Conservation (phyloP, 2,113 vertebrate species). For the Pycnonotus jocosus region DNA sequence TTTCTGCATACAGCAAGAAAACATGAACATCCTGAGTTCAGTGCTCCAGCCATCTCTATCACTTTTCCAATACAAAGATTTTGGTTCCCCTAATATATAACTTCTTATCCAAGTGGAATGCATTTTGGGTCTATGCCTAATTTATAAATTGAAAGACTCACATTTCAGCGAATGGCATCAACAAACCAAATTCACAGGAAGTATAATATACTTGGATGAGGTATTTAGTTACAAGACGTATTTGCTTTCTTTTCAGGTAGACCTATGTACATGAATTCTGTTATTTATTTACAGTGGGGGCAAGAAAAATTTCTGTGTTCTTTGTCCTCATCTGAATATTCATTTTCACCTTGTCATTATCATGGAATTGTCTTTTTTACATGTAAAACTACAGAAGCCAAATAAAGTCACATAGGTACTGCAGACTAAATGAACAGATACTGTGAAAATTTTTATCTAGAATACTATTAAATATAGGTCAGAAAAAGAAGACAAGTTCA, state of each 20-base stretch:
- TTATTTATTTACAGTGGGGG: not conserved
- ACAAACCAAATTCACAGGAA: not conserved
- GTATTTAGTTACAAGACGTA: not conserved
- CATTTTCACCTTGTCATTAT: not conserved
- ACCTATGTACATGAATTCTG: not conserved
- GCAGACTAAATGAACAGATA: not conserved
- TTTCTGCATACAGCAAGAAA: not conserved
- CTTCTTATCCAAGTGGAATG: not conserved
- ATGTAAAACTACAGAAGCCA: not conserved
- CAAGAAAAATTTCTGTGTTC: not conserved
- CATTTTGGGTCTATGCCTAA: not conserved
- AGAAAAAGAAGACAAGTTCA: not conserved
- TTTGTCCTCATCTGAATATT: not conserved
- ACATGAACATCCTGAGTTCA: not conserved
- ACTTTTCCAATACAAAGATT: not conserved
- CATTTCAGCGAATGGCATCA: not conserved
- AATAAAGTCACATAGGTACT: not conserved
- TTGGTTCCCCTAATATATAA: not conserved
- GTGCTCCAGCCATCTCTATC: not conserved
- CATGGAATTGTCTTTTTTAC: not conserved
- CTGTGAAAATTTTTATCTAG: not conserved
- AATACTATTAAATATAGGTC: not conserved
- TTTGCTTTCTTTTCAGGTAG: not conserved
- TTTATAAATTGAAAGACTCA: not conserved
- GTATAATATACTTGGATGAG: not conserved